Evolutionary conservation across 1,140 invertebrate genomes (phyloP), one percentile per base, ranked within the genome.

Genomic region (Lordiphosa mommai): DNA sequence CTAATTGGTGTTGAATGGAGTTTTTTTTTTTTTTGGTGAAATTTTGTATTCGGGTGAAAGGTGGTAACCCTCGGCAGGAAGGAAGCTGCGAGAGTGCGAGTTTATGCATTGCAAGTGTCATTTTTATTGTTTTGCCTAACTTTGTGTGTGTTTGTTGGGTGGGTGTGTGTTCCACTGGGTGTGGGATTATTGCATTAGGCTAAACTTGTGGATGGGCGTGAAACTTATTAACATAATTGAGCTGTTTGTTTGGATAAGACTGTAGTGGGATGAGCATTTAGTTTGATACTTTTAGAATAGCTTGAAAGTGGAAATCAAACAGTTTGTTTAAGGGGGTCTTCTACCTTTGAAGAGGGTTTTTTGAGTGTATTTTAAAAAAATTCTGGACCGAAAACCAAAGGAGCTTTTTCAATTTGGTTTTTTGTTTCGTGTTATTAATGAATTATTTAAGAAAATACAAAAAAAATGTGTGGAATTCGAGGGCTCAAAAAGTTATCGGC

Each of bases 1-100:
- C 72, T 79, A 74, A 79, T 79, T 79, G 71, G 71, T 76, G 73
- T 74, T 79, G 77, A 76, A 74, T 79, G 64, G 60, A 77, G 55
- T 73, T 67, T 69, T 53, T 65, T 68, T 64, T 50, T 36, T 61
- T 66, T 47, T 53, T 57, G 44, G 44, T 40, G 51, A 56, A 60
- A 55, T 66, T 72, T 64, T 52, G 56, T 51, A 53, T 60, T 40
- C 53, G 80, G 80, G 67, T 70, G 61, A 65, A 70, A 66, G 67
- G 67, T 73, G 56, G 56, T 67, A 61, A 66, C 66, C 66, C 63
- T 61, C 47, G 52, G 47, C 43, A 34, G 47, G 3, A 23, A 32
- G 66, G 58, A 71, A 53, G 58, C 68, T 63, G 68, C 13, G 9
- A 10, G 49, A 50, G 50, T 64, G 23, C 20, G 23, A 20, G 10